Evolutionary conservation across 1,140 invertebrate species (phyloP).

Genomic region (Thaumatotibia leucotreta): DNA sequence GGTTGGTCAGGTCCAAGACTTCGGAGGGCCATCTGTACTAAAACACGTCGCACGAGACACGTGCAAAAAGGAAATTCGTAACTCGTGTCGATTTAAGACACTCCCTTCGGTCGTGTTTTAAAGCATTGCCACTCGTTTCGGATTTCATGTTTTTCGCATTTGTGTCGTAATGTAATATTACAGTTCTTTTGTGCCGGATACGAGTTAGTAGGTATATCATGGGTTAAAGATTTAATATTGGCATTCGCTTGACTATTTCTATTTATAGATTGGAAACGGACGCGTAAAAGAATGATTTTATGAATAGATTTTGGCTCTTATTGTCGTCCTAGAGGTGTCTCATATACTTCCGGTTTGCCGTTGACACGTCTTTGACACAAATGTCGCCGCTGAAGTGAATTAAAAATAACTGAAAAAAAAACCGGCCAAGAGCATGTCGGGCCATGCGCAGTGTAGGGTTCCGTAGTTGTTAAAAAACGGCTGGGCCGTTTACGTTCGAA

Average conservation of each 20-base stretch:
- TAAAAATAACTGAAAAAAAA: background rate
- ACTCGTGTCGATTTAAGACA: too few relatives aligned
- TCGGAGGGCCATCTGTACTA: too few relatives aligned
- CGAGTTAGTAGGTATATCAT: background rate
- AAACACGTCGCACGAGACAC: too few relatives aligned
- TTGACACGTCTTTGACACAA: background rate
- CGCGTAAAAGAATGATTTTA: background rate
- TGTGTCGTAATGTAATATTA: too few relatives aligned
- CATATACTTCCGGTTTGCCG: background rate
- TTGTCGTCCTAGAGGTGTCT: background rate
- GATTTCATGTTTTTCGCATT: too few relatives aligned
- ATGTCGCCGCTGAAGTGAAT: background rate
- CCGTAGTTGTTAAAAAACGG: too few relatives aligned
- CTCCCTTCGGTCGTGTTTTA: too few relatives aligned
- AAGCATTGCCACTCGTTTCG: too few relatives aligned
- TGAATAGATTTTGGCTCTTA: constrained; percentile 1
- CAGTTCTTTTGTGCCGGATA: too few relatives aligned
- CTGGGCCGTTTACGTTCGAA: too few relatives aligned
- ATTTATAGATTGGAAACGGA: background rate
- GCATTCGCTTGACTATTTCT: background rate
- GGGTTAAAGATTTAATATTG: background rate
- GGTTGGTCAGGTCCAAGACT: too few relatives aligned
- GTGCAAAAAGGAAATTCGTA: too few relatives aligned
- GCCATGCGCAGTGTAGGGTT: background rate
- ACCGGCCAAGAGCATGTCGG: background rate